phyloP scores from a whole-genome alignment of 2,888 invertebrate species.

The Meliscaeva auricollis region DNA sequence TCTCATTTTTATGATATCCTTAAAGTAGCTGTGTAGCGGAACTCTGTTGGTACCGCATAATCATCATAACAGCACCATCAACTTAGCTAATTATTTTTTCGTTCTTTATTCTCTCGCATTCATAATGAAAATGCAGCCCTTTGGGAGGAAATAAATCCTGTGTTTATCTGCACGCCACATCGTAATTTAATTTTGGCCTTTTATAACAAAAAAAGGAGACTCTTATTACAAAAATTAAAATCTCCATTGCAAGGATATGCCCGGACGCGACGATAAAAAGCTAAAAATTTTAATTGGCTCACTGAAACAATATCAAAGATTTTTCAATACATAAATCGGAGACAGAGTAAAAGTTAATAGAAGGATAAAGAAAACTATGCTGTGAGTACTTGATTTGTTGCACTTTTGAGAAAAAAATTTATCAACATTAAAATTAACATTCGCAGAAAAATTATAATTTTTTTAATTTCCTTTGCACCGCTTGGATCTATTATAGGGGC shows the following conservation, averaged over 20 bases:
- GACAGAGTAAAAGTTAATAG: too few relatives aligned
- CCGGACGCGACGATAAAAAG: constrained; percentile 2
- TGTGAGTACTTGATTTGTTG: too few relatives aligned
- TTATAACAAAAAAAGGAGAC: not conserved
- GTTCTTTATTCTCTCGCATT: constrained; percentile 16
- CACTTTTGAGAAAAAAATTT: too few relatives aligned
- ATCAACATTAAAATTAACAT: too few relatives aligned
- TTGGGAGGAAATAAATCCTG: constrained; percentile 21
- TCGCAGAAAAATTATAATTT: too few relatives aligned
- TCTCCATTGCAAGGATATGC: constrained; percentile 10
- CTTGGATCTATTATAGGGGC: too few relatives aligned
- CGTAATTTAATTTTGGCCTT: constrained; percentile 29
- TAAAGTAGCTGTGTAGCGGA: not conserved
- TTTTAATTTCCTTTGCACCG: too few relatives aligned
- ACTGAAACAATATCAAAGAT: constrained; percentile 3
- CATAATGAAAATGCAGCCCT: constrained; percentile 23
- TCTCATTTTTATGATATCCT: not conserved
- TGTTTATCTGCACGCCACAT: constrained; percentile 33
- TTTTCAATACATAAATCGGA: too few relatives aligned
- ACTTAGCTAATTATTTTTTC: constrained; percentile 26
- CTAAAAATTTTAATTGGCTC: constrained; percentile 8
- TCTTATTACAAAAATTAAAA: constrained; percentile 5
- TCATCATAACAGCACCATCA: constrained; percentile 22
- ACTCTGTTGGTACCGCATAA: not conserved
- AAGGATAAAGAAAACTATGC: too few relatives aligned